These are phyloP conservation scores for Narcine bancroftii DNA, from an alignment of 2,113 vertebrate genomes.

Conservation along the genomic window DNA sequence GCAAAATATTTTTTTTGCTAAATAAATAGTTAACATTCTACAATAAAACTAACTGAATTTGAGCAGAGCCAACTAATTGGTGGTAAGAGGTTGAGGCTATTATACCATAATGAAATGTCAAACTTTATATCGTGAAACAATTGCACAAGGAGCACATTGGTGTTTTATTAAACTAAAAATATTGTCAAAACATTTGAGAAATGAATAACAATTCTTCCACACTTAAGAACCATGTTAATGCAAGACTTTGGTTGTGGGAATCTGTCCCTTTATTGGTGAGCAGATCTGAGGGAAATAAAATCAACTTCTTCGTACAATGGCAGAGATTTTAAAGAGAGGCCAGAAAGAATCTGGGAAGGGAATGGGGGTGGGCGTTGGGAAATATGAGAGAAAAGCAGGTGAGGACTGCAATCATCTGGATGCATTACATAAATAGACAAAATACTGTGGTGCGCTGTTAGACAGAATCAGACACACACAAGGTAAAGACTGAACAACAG, in stretches of 20 bases:
- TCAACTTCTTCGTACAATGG: not conserved
- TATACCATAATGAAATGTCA: not conserved
- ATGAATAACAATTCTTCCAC: not conserved
- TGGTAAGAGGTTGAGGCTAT: not conserved
- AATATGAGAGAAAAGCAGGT: not conserved
- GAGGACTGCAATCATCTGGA: not conserved
- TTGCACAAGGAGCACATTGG: not conserved
- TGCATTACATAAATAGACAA: too few species aligned
- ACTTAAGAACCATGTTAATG: not conserved
- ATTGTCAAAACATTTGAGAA: not conserved
- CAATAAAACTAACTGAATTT: not conserved
- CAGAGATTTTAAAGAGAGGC: not conserved
- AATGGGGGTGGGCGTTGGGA: not conserved
- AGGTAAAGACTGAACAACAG: too few species aligned
- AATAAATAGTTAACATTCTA: not conserved
- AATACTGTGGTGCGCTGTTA: not conserved
- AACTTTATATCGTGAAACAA: not conserved
- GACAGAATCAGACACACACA: too few species aligned
- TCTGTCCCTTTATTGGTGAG: not conserved
- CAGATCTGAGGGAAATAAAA: not conserved
- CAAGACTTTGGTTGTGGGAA: not conserved
- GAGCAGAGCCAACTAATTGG: not conserved
- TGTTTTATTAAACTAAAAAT: not conserved
- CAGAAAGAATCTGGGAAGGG: not conserved
- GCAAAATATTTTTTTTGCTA: not conserved